Conservation (phyloP, 2,113 vertebrate species). For the Strigops habroptila region DNA sequence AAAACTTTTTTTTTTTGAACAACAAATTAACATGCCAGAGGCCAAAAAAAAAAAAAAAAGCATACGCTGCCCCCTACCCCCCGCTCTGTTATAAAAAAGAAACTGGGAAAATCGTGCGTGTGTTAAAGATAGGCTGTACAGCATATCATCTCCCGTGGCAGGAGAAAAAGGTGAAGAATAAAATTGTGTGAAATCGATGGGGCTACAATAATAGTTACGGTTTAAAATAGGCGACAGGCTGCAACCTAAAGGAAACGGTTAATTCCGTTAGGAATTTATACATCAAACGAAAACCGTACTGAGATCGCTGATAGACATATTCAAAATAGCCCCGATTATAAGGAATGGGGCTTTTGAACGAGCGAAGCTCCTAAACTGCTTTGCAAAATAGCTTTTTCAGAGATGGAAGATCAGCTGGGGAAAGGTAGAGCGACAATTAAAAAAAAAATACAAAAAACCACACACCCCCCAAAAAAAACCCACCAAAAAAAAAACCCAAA, state of each 20-base stretch:
- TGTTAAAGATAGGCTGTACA: not conserved
- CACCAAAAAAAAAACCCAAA: too few relatives aligned
- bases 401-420: conserved; percentile 8
- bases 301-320: conserved; percentile 15
- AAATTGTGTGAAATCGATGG: conserved; percentile 14
- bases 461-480: too few relatives aligned
- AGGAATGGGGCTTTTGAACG: conserved; percentile 14
- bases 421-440: conserved; percentile 9
- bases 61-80: not conserved
- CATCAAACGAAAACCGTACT: conserved; percentile 56
- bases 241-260: conserved; percentile 31
- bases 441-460: too few relatives aligned
- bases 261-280: conserved; percentile 59
- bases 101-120: not conserved
- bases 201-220: not conserved
- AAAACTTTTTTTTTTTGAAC: fast-evolving
- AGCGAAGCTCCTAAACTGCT: conserved; percentile 34
- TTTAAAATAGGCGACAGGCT: not conserved
- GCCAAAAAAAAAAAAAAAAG: not conserved
- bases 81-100: not conserved
- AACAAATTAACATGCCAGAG: not conserved
- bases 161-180: not conserved
- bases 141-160: not conserved
- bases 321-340: conserved; percentile 20
- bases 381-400: conserved; percentile 36